phyloP scores from a whole-genome alignment of 2,888 invertebrate species.

The Opisthograptis luteolata region DNA sequence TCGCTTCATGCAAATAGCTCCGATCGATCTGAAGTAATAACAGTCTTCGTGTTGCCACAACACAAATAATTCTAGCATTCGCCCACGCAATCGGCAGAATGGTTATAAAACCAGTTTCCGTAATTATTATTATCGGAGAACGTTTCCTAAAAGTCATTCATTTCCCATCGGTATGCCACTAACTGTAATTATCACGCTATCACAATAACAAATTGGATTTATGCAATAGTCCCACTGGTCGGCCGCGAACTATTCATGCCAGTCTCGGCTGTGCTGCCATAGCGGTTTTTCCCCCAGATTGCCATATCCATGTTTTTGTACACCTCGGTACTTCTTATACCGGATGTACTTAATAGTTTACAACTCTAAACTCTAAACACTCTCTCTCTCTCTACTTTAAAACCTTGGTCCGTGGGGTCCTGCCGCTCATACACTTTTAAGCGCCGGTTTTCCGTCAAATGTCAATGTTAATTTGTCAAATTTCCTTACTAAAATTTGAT shows the following conservation, averaged over 20 bases:
- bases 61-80: slow-evolving; percentile 8
- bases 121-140: slow-evolving; percentile 21
- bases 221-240: slow-evolving; percentile 53
- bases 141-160: slow-evolving; percentile 32
- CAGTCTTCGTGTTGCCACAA: slow-evolving; percentile 11
- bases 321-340: not conserved
- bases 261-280: slow-evolving; percentile 10
- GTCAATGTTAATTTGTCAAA: too few relatives aligned
- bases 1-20: slow-evolving; percentile 17
- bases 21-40: slow-evolving; percentile 16
- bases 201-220: slow-evolving; percentile 33
- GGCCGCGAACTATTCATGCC: slow-evolving; percentile 11
- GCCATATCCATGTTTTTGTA: not conserved
- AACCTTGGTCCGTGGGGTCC: too few relatives aligned
- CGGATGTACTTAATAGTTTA: not conserved
- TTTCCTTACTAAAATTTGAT: too few relatives aligned
- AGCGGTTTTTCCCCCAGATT: too few relatives aligned
- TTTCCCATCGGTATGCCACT: slow-evolving; percentile 35
- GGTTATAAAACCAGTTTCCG: slow-evolving; percentile 26
- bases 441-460: too few relatives aligned
- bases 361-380: too few relatives aligned
- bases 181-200: slow-evolving; percentile 34
- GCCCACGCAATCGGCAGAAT: slow-evolving; percentile 14
- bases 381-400: too few relatives aligned
- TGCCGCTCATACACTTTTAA: too few relatives aligned